Evolutionary conservation across 2,888 invertebrate genomes (phyloP), one percentile per base, ranked within the genome.

Genomic region (Pachydiplax longipennis): DNA sequence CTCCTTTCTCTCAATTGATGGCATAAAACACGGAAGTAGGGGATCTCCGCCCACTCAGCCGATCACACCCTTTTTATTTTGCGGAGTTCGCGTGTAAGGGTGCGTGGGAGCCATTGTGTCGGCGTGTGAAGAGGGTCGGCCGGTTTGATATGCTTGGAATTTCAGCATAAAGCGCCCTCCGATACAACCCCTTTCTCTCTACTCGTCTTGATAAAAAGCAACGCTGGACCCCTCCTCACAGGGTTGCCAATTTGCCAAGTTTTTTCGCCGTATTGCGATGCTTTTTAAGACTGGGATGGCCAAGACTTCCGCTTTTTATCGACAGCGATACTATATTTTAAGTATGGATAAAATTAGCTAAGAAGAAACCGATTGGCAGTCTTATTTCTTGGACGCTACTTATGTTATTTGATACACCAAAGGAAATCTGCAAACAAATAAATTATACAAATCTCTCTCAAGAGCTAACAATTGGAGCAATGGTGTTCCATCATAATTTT

Each of bases 11-110:
- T 12, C 35, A 61, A 91, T 91, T 92, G 91, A 73, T n/a, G 73
- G 31, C 25, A 73, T 65, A 31, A 31, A 73, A 73, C 73, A 73
- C 25, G 73, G 73, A 73, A 73, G 73, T 73, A 31, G 91, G 91
- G 91, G 91, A 53, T 37, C 37, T 37, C 90, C 92, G 44, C 44
- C 44, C 44, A 44, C 44, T 91, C 92, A 91, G 91, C 91, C 92
- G 92, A 92, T 92, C 83, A 92, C 91, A 92, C 90, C 91, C 92
- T 92, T 93, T 92, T 92, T 92, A 92, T 92, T 93, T 93, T 93
- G 92, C 92, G 93, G 44, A 0, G 53, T 48, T 10, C 5, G 48
- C 48, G 10, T 48, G 3, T 6, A 48, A 48, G 18, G 53, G 18
- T 93, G 92, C 92, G 93, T 93, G 93, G 93, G 93, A 93, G 93